Base-by-base conservation (phyloP, 2,888 invertebrate genomes). In the Bimastos eiseni region DNA sequence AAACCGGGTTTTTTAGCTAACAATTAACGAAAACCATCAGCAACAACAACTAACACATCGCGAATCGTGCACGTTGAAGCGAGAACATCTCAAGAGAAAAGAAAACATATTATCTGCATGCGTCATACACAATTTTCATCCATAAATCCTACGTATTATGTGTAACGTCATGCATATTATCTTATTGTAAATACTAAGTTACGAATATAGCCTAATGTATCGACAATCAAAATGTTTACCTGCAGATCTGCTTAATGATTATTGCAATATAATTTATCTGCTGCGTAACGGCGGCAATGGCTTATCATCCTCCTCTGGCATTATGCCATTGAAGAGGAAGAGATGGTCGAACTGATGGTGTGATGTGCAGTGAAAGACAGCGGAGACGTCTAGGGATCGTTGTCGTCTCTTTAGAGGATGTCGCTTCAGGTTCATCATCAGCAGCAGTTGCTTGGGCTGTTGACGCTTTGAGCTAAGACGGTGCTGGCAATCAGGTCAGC, bases 401-500 rank as follows among this genome's bases (percentile, higher is more conserved):
- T 30, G 44, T 44, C 44, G 44, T 44, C 49, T 24, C 6, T 6
- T 24, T 49, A 49, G 49, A 17, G 41, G 2, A 24, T 24, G 49
- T 24, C n/a, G 30, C 70, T 70, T 70, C 70, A 70, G n/a, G 30
- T n/a, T 30, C 70, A 8, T n/a, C 70, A 70, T 1, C 55, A 55
- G 30, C 70, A n/a, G 30, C n/a, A 17, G 70, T 6, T 70, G 70
- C 70, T 6, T 30, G 30, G 8, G n/a, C n/a, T 70, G 70, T n/a
- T 70, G 70, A 70, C 1, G n/a, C 13, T 70, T 19, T 86, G 36
- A 6, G 5, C 86, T 24, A 86, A 86, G 89, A 84, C 84, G 91
- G 91, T 91, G 83, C 83, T 49, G 41, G 92, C 92, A 38, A 92
- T 92, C 92, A 92, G 89, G 88, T 92, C 91, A 83, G 91, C 90